Percentiles rank a stretch among this genome's conserved stretches.
Evolutionary conservation across 2,888 invertebrate genomes (phyloP).

Genomic region (Elgonia sp.): DNA sequence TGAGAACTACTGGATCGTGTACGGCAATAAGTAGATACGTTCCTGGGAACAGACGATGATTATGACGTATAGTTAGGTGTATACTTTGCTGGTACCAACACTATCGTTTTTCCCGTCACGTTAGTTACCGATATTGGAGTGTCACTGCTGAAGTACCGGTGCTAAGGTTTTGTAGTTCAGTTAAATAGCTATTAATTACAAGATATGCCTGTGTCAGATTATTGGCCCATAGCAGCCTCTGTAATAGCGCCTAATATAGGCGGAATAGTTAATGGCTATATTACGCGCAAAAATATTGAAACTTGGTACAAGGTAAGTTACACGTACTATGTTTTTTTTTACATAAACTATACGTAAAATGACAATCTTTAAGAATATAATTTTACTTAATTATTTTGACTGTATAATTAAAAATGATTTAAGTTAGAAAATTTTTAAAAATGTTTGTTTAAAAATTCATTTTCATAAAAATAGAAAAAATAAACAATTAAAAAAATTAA

Average conservation of each 20-base stretch:
- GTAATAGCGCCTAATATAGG: constrained; percentile 63
- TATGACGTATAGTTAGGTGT: constrained; percentile 36
- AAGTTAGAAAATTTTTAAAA: no score
- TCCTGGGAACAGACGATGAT: constrained; percentile 28
- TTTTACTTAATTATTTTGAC: no score
- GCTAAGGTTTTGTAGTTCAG: not conserved
- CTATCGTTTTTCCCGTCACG: not conserved
- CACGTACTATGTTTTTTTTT: not conserved
- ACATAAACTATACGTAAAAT: not conserved
- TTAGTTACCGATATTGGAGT: constrained; percentile 38
- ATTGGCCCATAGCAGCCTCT: constrained; percentile 49
- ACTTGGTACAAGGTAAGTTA: constrained; percentile 91
- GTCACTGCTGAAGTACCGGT: constrained; percentile 28
- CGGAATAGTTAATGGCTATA: constrained; percentile 90
- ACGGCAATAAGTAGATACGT: constrained; percentile 34
- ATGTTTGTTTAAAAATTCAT: no score
- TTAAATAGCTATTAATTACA: not conserved
- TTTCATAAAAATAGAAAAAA: no score
- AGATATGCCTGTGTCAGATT: constrained; percentile 46
- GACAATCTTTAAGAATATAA: no score
- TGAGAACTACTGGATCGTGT: no score
- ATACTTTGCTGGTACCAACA: constrained; percentile 12
- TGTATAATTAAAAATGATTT: no score
- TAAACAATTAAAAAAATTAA: no score
- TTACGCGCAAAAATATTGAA: constrained; percentile 90